These are phyloP conservation scores for Orientallactaga bullata DNA, from an alignment of 2,113 vertebrate species.

Conservation along the genomic window DNA sequence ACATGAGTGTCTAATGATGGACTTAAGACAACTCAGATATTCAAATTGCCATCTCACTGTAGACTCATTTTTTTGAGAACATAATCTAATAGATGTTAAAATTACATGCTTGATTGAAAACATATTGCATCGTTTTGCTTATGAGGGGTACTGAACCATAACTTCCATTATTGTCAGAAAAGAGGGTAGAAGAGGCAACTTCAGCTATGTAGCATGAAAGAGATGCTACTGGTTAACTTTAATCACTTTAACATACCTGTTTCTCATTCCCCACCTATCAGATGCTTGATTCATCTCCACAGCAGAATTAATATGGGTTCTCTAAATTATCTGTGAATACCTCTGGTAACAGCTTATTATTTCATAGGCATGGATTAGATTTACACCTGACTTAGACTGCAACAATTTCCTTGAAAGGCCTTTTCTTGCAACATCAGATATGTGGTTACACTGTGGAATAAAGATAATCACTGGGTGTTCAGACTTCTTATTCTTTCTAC, in stretches of 20 bases:
- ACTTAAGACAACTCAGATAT: not conserved
- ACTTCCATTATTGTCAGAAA: not conserved
- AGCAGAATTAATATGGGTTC: not conserved
- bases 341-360: not conserved
- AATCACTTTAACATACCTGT: not conserved
- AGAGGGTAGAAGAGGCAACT: not conserved
- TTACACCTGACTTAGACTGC: not conserved
- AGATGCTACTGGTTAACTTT: not conserved
- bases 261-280: not conserved
- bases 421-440: not conserved
- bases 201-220: not conserved
- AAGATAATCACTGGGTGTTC: not conserved
- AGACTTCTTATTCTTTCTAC: not conserved
- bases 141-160: not conserved
- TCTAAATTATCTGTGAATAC: not conserved
- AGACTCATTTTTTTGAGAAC: not conserved
- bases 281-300: not conserved
- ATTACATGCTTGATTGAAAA: not conserved
- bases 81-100: not conserved
- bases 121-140: not conserved
- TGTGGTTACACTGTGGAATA: constrained; percentile 14
- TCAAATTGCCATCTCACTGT: not conserved
- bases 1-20: not conserved
- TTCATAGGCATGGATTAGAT: not conserved
- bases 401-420: not conserved